phyloP scores from a whole-genome alignment of 2,888 invertebrate genomes.

The Parnassius apollo region DNA sequence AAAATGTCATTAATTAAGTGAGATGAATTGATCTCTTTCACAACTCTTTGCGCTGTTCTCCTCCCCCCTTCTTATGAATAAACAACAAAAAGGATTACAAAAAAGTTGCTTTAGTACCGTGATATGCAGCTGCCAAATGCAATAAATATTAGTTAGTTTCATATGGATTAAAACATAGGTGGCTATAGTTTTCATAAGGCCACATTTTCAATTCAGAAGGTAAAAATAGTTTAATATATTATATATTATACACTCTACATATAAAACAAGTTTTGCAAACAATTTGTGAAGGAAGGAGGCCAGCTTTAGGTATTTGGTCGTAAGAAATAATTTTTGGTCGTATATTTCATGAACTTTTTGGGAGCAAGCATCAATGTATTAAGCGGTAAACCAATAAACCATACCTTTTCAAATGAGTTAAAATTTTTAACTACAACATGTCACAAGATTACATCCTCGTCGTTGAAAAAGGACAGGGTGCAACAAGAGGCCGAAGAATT shows the following conservation, averaged over 20 bases:
- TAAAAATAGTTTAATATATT: constrained; percentile 19
- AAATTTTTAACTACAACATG: constrained; percentile 79
- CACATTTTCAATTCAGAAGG: constrained; percentile 31
- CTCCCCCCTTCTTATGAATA: constrained; percentile 38
- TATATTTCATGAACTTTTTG: constrained; percentile 52
- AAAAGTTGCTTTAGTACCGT: constrained; percentile 30
- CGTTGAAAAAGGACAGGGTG: constrained; percentile 52
- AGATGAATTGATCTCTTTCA: constrained; percentile 11
- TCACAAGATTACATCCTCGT: constrained; percentile 70
- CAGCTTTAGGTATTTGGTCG: constrained; percentile 76
- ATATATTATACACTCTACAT: constrained; percentile 36
- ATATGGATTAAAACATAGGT: constrained; percentile 12
- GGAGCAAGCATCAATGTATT: constrained; percentile 72
- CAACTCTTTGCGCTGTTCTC: constrained; percentile 39
- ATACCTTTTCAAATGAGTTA: constrained; percentile 74
- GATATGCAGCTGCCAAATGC: constrained; percentile 38
- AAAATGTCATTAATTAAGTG: no score
- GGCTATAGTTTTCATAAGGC: constrained; percentile 27
- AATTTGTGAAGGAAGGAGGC: constrained; percentile 92
- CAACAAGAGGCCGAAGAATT: constrained; percentile 50
- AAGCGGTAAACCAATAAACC: constrained; percentile 76
- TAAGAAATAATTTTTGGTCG: constrained; percentile 52
- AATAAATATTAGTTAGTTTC: constrained; percentile 27
- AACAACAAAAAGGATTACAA: constrained; percentile 30
- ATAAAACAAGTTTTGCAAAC: constrained; percentile 86